Percentiles rank a stretch among this genome's conserved stretches.
Conservation (phyloP, 2,888 invertebrate species). For the Diadromus collaris region DNA sequence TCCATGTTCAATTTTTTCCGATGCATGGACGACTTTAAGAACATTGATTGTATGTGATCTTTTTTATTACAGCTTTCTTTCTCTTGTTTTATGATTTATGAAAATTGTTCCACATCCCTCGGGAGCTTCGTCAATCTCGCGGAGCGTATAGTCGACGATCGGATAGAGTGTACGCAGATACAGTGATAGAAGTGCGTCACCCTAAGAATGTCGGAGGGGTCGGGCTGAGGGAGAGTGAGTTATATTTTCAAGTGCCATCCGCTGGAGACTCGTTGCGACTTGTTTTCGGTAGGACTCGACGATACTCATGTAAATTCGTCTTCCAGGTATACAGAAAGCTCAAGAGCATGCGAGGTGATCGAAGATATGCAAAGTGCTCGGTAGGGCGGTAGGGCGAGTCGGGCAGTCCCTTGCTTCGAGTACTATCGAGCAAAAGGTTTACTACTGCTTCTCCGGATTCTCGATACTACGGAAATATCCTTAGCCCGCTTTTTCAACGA, state of each 20-base stretch:
- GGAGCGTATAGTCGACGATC: slow-evolving; percentile 17
- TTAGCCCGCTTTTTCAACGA: slow-evolving; percentile 31
- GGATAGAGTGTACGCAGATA: background rate
- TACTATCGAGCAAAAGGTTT: slow-evolving; percentile 19
- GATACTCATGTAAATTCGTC: slow-evolving; percentile 45
- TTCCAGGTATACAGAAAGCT: background rate
- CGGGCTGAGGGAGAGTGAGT: slow-evolving; percentile 15
- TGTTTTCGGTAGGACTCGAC: slow-evolving; percentile 36
- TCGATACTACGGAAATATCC: slow-evolving; percentile 32
- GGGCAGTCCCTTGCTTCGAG: slow-evolving; percentile 31
- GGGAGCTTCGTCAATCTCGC: slow-evolving; percentile 44
- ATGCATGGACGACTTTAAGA: background rate
- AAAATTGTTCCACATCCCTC: slow-evolving; percentile 44
- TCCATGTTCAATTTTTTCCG: background rate
- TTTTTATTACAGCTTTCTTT: background rate
- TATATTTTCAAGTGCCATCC: slow-evolving; percentile 31
- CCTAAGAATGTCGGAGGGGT: slow-evolving; percentile 14
- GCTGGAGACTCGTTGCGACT: slow-evolving; percentile 14
- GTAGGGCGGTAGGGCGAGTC: slow-evolving; percentile 11
- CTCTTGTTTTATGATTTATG: slow-evolving; percentile 21
- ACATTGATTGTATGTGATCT: background rate
- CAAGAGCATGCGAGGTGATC: slow-evolving; percentile 28
- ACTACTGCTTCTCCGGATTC: slow-evolving; percentile 10
- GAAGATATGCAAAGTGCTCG: slow-evolving; percentile 40
- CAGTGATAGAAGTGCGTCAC: slow-evolving; percentile 30